Evolutionary conservation across 2,888 invertebrate species (phyloP).

Genomic region (Philereme transversata): DNA sequence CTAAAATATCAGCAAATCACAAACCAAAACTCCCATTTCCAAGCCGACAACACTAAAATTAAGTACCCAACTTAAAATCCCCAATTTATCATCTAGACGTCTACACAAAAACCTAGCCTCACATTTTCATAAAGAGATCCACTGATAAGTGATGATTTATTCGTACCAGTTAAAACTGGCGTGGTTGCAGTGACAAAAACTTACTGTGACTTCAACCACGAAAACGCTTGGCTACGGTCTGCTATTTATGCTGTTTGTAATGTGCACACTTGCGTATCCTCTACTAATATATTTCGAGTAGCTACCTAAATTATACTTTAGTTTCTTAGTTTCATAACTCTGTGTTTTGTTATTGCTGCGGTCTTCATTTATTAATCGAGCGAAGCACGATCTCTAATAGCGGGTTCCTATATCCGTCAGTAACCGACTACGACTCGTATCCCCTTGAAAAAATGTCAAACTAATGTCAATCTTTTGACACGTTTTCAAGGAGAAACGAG

Average conservation of each 20-base stretch:
- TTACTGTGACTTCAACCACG: slow-evolving; percentile 33
- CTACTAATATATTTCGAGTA: no score
- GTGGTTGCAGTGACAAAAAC: slow-evolving; percentile 38
- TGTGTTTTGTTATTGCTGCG: no score
- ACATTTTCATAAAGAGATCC: slow-evolving; percentile 42
- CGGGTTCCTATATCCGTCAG: no score
- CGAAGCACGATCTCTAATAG: no score
- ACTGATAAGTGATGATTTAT: slow-evolving; percentile 43
- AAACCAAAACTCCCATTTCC: slow-evolving; percentile 15
- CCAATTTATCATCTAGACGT: slow-evolving; percentile 36
- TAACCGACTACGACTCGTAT: no score
- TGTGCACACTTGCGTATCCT: not conserved
- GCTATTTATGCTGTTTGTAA: slow-evolving; percentile 10
- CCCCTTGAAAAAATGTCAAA: no score
- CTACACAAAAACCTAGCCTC: slow-evolving; percentile 39
- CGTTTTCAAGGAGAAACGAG: no score
- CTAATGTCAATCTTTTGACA: no score
- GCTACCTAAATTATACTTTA: no score
- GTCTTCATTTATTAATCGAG: no score
- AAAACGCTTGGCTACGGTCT: slow-evolving; percentile 27
- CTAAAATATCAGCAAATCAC: slow-evolving; percentile 9
- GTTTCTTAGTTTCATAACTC: no score
- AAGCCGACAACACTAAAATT: slow-evolving; percentile 19
- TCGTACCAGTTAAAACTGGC: slow-evolving; percentile 39
- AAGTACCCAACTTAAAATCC: slow-evolving; percentile 30